Percentiles rank a stretch among this genome's conserved stretches.
These are phyloP conservation scores for Rhagoletis pomonella DNA, from an alignment of 1,140 invertebrate genomes.

Conservation along the genomic window DNA sequence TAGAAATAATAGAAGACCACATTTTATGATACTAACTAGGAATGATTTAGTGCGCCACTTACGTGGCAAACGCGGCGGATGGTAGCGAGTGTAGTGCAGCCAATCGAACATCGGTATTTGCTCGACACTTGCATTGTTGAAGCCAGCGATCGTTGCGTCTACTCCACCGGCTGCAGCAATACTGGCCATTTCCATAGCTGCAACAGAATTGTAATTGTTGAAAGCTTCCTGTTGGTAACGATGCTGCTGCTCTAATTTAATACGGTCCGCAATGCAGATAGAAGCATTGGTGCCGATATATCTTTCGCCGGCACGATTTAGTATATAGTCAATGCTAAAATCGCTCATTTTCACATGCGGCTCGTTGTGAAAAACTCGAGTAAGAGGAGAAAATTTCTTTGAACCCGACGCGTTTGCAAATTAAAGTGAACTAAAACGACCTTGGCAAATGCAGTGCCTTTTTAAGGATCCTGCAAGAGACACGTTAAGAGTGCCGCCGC, in stretches of 20 bases:
- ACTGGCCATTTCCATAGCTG: constrained; percentile 6
- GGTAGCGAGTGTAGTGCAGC: constrained; percentile 84
- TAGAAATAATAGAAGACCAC: neutral
- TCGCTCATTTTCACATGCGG: constrained; percentile 64
- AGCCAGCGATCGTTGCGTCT: neutral
- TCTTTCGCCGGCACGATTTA: constrained; percentile 75
- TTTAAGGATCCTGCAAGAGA: constrained; percentile 55
- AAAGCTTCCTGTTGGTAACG: constrained; percentile 29
- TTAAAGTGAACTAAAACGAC: constrained; percentile 44
- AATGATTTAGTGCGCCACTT: constrained; percentile 68
- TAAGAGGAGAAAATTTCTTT: neutral
- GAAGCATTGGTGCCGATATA: constrained; percentile 68
- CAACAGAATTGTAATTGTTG: neutral
- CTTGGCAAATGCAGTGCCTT: constrained; percentile 34
- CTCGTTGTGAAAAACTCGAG: neutral
- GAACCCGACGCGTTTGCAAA: constrained; percentile 20
- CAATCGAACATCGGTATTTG: constrained; percentile 75
- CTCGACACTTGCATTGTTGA: constrained; percentile 55
- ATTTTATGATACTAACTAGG: no score
- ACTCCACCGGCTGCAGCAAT: constrained; percentile 25
- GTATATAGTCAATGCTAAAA: constrained; percentile 77
- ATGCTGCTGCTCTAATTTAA: constrained; percentile 54
- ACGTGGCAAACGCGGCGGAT: constrained; percentile 82
- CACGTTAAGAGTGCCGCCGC: neutral
- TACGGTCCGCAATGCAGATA: constrained; percentile 61